These are phyloP conservation scores for Camelus dromedarius DNA, from an alignment of 2,113 vertebrate genomes.

Conservation along the genomic window DNA sequence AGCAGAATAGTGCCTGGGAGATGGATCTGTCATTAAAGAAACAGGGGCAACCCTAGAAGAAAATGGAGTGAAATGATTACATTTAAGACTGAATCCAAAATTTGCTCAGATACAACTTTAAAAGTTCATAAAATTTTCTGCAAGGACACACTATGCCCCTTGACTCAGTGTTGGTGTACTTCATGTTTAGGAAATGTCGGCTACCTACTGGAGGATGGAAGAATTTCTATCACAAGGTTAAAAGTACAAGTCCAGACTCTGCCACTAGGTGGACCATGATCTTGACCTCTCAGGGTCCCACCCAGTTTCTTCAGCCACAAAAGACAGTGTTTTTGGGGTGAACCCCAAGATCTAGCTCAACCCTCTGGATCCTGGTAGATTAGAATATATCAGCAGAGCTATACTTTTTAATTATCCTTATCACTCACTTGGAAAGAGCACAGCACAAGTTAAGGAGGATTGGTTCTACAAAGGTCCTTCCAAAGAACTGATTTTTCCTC, in stretches of 20 bases:
- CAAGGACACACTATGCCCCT: not conserved
- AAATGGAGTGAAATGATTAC: not conserved
- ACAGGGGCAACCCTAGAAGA: not conserved
- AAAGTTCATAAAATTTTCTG: not conserved
- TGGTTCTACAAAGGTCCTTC: not conserved
- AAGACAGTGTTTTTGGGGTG: not conserved
- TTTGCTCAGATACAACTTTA: not conserved
- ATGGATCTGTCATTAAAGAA: not conserved
- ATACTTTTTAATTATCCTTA: not conserved
- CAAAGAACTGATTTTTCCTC: not conserved
- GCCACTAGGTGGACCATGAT: conserved; percentile 51
- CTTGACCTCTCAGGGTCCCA: not conserved
- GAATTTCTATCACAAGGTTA: not conserved
- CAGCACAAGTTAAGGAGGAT: not conserved
- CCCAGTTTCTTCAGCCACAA: conserved; percentile 40
- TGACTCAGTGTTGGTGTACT: not conserved
- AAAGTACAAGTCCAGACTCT: not conserved
- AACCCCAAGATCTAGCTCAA: not conserved
- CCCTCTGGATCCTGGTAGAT: not conserved
- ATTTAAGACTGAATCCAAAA: not conserved
- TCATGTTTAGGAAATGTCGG: accelerated
- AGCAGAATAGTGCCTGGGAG: not conserved
- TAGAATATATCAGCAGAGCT: not conserved
- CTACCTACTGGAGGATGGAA: not conserved
- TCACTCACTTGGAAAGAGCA: not conserved